Evolutionary conservation across 1,140 invertebrate genomes (phyloP), one percentile per base, ranked within the genome.

Genomic region (Brachionus koreanus): DNA sequence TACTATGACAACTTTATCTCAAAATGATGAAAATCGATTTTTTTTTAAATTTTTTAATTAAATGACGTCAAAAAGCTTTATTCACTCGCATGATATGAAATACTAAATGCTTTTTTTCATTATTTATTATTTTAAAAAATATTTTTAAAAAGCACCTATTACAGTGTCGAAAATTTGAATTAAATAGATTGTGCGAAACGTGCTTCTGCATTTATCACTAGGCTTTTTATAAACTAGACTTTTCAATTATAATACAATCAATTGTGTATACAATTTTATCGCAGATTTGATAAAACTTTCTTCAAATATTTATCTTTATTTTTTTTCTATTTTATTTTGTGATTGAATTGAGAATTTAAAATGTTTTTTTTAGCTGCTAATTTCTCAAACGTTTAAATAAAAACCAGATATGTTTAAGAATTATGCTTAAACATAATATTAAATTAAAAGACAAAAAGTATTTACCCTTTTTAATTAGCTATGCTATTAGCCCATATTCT

Each of bases 1-100:
- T 3, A 29, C 63, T 65, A 65, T 65, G 63, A 65, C 63, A 65
- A 65, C 63, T n/a, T 65, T 65, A 65, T 65, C 63, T 65, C 3
- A 65, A 13, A 37, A 65, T 46, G 6, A 19, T 19, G 49, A 57
- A 57, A 65, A 65, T 33, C 25, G 33, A 33, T 33, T 37, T 65
- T 65, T 10, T 29, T 6, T n/a, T n/a, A n/a, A 33, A 33, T 65
- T 65, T 65, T 29, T 37, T 29, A 33, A 65, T 33, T 19, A n/a
- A 65, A 65, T 57, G 49, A 57, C 49, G 19, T 23, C 49, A 57
- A 0, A 23, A 9, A 57, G 16, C 9, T 57, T 23, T 57, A 57
- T 9, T 19, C 19, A 23, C 49, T 57, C 16, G 49, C 49, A 16
- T 57, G 49, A 57, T 57, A 57, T 19, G 16, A 19, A 7, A 57